Conservation (phyloP, 2,113 vertebrate genomes). For the Chaetorhynchus papuensis region DNA sequence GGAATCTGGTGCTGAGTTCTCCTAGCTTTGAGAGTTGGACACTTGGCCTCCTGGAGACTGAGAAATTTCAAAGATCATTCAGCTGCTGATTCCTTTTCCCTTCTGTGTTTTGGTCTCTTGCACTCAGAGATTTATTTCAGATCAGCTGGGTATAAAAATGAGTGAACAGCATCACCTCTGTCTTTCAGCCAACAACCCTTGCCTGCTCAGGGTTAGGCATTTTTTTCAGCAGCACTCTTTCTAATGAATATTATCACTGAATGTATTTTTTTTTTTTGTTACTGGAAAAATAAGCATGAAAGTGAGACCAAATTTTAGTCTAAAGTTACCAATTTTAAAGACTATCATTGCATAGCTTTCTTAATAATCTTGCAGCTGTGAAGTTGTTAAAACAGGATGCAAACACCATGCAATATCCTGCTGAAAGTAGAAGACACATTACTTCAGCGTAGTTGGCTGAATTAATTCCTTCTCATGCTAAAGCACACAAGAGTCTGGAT, state of each 20-base stretch:
- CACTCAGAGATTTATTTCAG: background rate
- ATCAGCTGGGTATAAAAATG: background rate
- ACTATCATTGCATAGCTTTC: background rate
- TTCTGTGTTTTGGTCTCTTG: background rate
- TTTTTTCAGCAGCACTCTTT: background rate
- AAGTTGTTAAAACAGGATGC: background rate
- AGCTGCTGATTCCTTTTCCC: background rate
- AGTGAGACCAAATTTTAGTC: background rate
- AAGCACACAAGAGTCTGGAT: background rate
- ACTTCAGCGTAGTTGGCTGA: background rate
- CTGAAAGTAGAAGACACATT: background rate
- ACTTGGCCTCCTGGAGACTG: background rate
- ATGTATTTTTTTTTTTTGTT: background rate
- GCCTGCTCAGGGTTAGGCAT: background rate
- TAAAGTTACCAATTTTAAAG: background rate
- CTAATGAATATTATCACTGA: background rate
- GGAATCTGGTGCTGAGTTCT: background rate
- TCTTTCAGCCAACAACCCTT: background rate
- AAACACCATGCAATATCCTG: background rate
- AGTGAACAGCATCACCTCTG: background rate
- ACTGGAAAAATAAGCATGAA: background rate
- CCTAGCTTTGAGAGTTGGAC: background rate
- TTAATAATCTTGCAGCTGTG: background rate
- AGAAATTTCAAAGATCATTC: background rate
- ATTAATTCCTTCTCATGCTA: constrained; percentile 1